Evolutionary conservation across 2,113 vertebrate species (phyloP).

Genomic region (Peromyscus maniculatus): DNA sequence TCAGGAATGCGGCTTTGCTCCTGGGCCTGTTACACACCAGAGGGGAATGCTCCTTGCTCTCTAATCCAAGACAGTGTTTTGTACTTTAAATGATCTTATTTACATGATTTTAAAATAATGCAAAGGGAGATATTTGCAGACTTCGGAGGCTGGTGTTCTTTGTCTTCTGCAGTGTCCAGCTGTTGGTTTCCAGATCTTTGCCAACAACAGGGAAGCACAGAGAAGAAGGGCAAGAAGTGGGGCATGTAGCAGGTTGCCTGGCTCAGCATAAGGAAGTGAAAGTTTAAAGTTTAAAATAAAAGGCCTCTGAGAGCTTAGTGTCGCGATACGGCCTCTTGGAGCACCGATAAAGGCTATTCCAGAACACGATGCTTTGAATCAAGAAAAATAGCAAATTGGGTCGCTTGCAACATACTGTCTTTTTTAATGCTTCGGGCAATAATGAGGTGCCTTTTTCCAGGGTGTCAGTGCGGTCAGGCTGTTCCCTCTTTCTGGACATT

Average conservation of each 20-base stretch:
- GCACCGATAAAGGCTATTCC: constrained; percentile 66
- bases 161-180: not conserved
- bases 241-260: not conserved
- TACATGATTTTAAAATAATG: not conserved
- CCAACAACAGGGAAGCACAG: constrained; percentile 18
- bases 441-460: constrained; percentile 83
- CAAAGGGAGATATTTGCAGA: not conserved
- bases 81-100: not conserved
- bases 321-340: not conserved
- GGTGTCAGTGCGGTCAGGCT: constrained; percentile 98
- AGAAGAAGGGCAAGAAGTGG: constrained; percentile 1
- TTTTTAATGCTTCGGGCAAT: not conserved
- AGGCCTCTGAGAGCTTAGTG: not conserved
- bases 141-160: constrained; percentile 19
- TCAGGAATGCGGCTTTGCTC: not conserved
- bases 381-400: not conserved
- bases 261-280: constrained; percentile 5
- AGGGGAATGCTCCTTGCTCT: not conserved
- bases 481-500: constrained; percentile 96
- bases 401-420: not conserved
- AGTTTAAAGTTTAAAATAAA: constrained; percentile 55
- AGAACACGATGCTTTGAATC: constrained; percentile 57
- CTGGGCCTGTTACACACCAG: not conserved
- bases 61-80: not conserved
- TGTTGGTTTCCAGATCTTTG: constrained; percentile 60